Evolutionary conservation across 2,888 invertebrate species (phyloP), one percentile per base, ranked within the genome.

Genomic region (Andrena bicolor): DNA sequence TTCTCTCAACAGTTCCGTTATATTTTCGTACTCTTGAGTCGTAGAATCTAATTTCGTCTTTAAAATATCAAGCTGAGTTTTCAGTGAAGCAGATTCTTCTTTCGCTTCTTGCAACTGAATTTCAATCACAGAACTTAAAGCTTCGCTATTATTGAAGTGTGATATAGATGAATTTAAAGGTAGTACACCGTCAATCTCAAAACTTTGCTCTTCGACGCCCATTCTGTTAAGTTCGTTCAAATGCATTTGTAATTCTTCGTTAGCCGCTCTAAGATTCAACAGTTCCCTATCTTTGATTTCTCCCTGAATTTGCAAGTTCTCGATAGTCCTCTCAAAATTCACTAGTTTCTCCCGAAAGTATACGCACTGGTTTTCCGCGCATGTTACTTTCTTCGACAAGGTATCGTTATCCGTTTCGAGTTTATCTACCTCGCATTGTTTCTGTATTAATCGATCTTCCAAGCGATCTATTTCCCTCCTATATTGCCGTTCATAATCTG

Each of bases 371-470:
- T 84, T 85, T 68, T 89, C 88, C 16, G 81, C 75, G 1, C 77
- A 83, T 6, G 82, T 75, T n/a, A 92, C 77, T 83, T 93, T 95
- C 68, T 94, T 91, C 69, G 93, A 94, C 64, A 95, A 94, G 1
- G 90, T 86, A 74, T 96, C 95, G 70, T 95, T 95, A 58, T 96
- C 95, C 73, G 94, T 94, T 70, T 94, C 94, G 0, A 95, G 90
- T 74, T 95, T 94, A n/a, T 95, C 95, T 20, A 96, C 90, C 85
- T 95, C 95, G 64, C 92, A 93, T 83, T 95, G 95, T 0, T 95
- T 94, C 71, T 94, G 94, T 0, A 94, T 90, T 13, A 96, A 93
- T 48, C 95, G 94, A 61, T 94, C 93, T 88, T 96, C 96, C 53
- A 95, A 91, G 75, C 94, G 94, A 75, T 95, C 93, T 48, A 96